phyloP scores from a whole-genome alignment of 2,797 vertebrate species.

The Phrynocephalus guinanensis region DNA sequence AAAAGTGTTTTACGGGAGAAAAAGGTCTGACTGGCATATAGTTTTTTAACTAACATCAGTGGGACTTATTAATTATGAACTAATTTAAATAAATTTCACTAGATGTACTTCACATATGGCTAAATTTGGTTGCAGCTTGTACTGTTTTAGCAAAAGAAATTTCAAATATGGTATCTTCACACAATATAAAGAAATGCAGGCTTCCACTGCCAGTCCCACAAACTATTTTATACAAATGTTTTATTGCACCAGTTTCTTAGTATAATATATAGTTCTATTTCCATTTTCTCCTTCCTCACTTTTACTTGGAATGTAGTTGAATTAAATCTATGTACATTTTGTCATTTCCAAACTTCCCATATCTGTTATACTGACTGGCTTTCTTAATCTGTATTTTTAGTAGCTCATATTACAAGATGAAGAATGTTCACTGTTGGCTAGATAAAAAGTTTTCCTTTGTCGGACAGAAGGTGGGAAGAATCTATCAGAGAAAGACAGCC shows the following conservation, averaged over 20 bases:
- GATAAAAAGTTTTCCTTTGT: too few relatives aligned
- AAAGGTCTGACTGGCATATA: background rate
- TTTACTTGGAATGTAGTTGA: background rate
- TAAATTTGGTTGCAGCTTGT: background rate
- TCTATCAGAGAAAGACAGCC: too few relatives aligned
- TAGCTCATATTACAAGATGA: background rate
- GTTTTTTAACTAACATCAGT: background rate
- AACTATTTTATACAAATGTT: too few relatives aligned
- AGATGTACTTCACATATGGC: background rate
- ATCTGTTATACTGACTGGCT: background rate
- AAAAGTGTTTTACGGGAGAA: background rate
- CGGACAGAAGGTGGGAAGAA: too few relatives aligned
- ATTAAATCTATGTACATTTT: background rate
- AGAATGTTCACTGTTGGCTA: background rate
- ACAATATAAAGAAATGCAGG: too few relatives aligned
- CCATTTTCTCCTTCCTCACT: background rate
- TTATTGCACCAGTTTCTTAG: too few relatives aligned
- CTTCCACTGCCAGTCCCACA: too few relatives aligned
- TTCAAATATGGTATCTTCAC: too few relatives aligned
- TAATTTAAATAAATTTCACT: background rate
- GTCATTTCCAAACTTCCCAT: background rate
- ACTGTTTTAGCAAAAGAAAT: too few relatives aligned
- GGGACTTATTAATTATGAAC: background rate
- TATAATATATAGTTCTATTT: background rate
- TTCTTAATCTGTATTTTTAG: background rate